Evolutionary conservation across 1,140 invertebrate genomes (phyloP).

Genomic region (Proctacanthus coquilletti): DNA sequence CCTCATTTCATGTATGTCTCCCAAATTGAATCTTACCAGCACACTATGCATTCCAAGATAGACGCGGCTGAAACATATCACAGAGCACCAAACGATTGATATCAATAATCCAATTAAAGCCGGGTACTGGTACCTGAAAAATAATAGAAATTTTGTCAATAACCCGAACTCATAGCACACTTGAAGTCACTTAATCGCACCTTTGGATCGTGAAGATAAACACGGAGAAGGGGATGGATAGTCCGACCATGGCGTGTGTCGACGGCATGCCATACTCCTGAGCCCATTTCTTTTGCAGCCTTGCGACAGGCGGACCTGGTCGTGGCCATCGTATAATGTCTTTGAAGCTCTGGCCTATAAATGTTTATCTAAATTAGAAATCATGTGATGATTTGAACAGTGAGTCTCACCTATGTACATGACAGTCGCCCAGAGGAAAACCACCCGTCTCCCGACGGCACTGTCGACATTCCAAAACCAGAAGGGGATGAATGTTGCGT

Average conservation of each 20-base stretch:
- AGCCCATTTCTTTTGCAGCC: slow-evolving; percentile 71
- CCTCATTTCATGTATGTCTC: too few species aligned
- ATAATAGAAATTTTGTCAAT: neutral
- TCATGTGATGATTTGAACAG: too few species aligned
- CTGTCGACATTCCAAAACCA: slow-evolving; percentile 88
- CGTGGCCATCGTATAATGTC: slow-evolving; percentile 74
- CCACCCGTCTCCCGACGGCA: slow-evolving; percentile 58
- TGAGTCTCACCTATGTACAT: slow-evolving; percentile 69
- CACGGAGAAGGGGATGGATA: slow-evolving; percentile 3
- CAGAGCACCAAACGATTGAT: slow-evolving; percentile 48
- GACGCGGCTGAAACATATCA: slow-evolving; percentile 69
- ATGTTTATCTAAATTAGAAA: slow-evolving; percentile 4
- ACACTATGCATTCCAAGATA: slow-evolving; percentile 89
- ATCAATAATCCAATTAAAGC: slow-evolving; percentile 35
- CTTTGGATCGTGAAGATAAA: slow-evolving; percentile 3
- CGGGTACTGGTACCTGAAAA: slow-evolving; percentile 51
- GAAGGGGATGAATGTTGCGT: slow-evolving; percentile 73
- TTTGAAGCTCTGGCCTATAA: slow-evolving; percentile 68
- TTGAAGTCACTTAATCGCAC: neutral
- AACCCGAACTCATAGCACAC: neutral
- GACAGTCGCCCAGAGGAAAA: slow-evolving; percentile 67
- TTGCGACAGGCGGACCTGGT: slow-evolving; percentile 64
- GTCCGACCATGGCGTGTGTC: slow-evolving; percentile 76
- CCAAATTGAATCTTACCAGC: slow-evolving; percentile 41
- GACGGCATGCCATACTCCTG: slow-evolving; percentile 89